Evolutionary conservation across 1,140 invertebrate genomes (phyloP), one percentile per base, ranked within the genome.

Genomic region (Drosophila lini): DNA sequence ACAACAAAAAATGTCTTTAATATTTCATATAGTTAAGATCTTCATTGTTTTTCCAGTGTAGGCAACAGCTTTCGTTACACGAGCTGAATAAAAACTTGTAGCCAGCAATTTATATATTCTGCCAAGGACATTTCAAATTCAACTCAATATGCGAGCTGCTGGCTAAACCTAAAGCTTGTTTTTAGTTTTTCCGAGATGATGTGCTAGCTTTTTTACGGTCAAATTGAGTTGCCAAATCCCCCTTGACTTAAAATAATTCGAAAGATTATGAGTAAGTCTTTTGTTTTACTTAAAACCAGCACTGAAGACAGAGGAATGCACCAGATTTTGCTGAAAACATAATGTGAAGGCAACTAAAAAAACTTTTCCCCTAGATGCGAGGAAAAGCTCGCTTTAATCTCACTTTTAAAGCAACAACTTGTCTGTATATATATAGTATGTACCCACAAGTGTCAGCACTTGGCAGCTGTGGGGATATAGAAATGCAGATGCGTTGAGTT

Each of bases 91-190:
- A 55, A 61, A 86, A 76, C 68, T 80, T 85, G 63, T 44, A 65
- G 70, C 67, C 41, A 76, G 55, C 73, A 41, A 83, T 78, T 80
- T 88, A 65, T 88, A 44, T 57, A 41, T 52, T 38, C 41, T 61
- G 67, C 41, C 83, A 88, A 80, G 71, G 83, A 63, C 80, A 71
- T 79, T 67, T 70, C 47, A 61, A 53, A 76, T 63, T 81, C 64
- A 71, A 78, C 63, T 58, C 63, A 67, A 57, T 56, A 42, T 41
- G 16, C 10, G 25, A 22, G 50, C 32, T 6, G 38, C 52, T 25
- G 45, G 16, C 28, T 25, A 19, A 41, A 57, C 25, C 22, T 3
- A 32, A 34, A 41, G 57, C 53, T 42, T 40, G 45, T 16, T 40
- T 44, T 63, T 47, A 55, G 34, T 32, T 45, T 38, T 28, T 19